phyloP scores from a whole-genome alignment of 2,113 vertebrate species.

The Psephotus haematonotus region DNA sequence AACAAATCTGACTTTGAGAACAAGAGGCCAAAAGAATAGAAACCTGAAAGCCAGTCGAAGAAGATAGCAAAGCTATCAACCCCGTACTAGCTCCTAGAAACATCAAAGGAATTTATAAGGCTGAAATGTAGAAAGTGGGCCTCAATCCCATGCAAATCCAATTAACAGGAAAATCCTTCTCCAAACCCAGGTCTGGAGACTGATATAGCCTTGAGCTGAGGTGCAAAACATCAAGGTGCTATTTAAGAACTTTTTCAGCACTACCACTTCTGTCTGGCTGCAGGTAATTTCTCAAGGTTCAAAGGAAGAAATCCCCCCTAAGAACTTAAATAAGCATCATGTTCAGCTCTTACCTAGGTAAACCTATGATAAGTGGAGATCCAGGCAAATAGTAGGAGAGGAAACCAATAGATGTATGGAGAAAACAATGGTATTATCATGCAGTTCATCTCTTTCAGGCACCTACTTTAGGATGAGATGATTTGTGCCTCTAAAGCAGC shows the following conservation, averaged over 20 bases:
- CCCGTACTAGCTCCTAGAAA: background rate
- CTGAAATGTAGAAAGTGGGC: background rate
- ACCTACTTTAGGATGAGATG: background rate
- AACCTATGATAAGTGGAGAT: background rate
- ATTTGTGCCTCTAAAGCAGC: slow-evolving; percentile 38
- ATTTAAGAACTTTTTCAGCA: background rate
- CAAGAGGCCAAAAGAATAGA: background rate
- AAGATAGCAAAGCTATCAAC: background rate
- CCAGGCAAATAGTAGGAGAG: background rate
- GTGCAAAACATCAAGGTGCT: background rate
- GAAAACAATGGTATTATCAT: background rate
- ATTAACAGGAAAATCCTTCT: background rate
- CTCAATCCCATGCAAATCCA: background rate
- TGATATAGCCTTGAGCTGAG: background rate
- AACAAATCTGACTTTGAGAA: background rate
- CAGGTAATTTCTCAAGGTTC: background rate
- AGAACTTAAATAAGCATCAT: background rate
- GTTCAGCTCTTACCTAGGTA: background rate
- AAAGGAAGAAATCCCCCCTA: background rate
- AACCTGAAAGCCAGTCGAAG: background rate
- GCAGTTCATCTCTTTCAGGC: slow-evolving; percentile 7
- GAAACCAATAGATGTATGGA: background rate
- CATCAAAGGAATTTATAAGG: background rate
- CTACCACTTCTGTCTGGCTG: background rate
- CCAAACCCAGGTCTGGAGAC: background rate